A percentile compares a stretch with the other conserved stretches of the same genome.
phyloP scores from a whole-genome alignment of 1,140 invertebrate genomes.

The Yoshiicerus persimilis region DNA sequence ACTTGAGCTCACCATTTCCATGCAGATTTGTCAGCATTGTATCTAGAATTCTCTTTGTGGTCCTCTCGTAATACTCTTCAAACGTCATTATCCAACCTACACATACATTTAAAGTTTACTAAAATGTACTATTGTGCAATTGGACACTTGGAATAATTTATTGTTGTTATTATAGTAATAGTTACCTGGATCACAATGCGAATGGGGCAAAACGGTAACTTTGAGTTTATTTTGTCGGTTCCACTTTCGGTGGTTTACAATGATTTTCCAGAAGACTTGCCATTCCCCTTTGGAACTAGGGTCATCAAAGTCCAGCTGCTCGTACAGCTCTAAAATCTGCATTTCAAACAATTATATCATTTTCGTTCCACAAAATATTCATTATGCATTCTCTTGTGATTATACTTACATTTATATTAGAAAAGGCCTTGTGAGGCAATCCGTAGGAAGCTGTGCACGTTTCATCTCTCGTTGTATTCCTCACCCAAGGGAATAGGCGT shows the following conservation, averaged over 20 bases:
- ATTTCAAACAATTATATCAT: background rate
- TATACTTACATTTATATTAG: background rate
- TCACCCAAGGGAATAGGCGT: background rate
- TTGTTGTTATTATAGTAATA: background rate
- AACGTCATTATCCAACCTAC: constrained; percentile 93
- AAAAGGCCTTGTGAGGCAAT: background rate
- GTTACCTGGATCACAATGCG: constrained; percentile 90
- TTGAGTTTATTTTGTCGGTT: constrained; percentile 77
- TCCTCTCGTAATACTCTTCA: constrained; percentile 84
- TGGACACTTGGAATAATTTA: background rate
- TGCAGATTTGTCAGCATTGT: constrained; percentile 82
- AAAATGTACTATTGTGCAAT: background rate
- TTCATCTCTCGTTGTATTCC: background rate
- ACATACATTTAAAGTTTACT: constrained; percentile 45
- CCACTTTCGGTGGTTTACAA: constrained; percentile 66
- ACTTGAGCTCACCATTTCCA: constrained; percentile 77
- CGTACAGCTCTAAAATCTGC: background rate
- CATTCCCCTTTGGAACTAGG: constrained; percentile 58
- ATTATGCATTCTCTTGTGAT: background rate
- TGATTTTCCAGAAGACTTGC: constrained; percentile 95
- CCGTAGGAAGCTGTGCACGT: background rate
- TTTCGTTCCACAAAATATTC: background rate
- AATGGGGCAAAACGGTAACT: constrained; percentile 94
- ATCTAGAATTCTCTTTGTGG: constrained; percentile 86
- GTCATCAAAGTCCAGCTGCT: background rate